Evolutionary conservation across 2,113 vertebrate species (phyloP).

Genomic region (Alaudala cheleensis): DNA sequence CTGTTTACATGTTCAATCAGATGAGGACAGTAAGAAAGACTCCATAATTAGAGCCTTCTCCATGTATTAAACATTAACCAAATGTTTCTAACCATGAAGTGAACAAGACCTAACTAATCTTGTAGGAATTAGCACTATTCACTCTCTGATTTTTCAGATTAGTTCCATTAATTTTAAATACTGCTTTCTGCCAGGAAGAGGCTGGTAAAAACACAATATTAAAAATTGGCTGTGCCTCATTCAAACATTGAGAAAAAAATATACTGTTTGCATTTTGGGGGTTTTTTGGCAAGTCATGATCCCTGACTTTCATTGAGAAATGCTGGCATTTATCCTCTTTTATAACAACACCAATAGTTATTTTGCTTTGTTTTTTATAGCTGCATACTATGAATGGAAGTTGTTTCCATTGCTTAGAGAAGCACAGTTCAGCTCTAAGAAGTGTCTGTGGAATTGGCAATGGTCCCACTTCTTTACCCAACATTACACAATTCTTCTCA

Average conservation of each 20-base stretch:
- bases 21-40: background rate
- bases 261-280: background rate
- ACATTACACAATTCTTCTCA: background rate
- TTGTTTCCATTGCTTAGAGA: background rate
- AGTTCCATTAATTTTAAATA: slow-evolving; percentile 18
- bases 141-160: slow-evolving; percentile 12
- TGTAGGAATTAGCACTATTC: background rate
- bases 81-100: background rate
- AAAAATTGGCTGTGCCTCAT: slow-evolving; percentile 26
- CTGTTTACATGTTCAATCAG: background rate
- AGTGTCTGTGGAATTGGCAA: background rate
- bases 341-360: slow-evolving; percentile 1
- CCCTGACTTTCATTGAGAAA: slow-evolving; percentile 2
- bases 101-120: background rate
- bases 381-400: background rate
- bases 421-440: background rate
- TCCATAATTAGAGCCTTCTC: background rate
- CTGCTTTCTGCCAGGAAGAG: background rate
- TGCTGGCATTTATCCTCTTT: slow-evolving; percentile 8
- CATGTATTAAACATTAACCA: slow-evolving; percentile 14
- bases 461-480: background rate
- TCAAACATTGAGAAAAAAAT: slow-evolving; percentile 5
- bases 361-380: background rate
- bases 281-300: background rate
- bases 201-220: slow-evolving; percentile 11